Evolutionary conservation across 2,113 vertebrate species (phyloP).

Genomic region (Podarcis muralis): DNA sequence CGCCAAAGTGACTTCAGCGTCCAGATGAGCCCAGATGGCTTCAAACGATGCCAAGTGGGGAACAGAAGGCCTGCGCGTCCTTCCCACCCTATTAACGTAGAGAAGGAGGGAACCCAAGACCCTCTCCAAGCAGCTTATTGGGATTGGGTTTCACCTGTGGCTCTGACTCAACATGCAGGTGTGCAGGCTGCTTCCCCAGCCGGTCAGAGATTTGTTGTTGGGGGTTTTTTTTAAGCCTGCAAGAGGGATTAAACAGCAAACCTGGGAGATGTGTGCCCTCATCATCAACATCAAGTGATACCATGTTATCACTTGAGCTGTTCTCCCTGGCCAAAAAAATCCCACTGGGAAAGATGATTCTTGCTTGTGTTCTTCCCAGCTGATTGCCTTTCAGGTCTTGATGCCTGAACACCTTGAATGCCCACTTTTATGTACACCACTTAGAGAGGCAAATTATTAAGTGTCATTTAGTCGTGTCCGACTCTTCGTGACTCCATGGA

Average conservation of each 20-base stretch:
- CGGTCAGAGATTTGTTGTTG: neutral
- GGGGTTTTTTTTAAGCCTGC: neutral
- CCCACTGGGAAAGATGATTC: neutral
- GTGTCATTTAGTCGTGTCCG: no score
- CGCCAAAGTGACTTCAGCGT: neutral
- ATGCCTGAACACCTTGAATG: no score
- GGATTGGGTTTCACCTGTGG: constrained; percentile 17
- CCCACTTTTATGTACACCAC: no score
- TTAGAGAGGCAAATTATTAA: no score
- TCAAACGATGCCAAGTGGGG: neutral
- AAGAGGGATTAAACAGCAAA: neutral
- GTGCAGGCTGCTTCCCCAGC: neutral
- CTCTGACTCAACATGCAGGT: constrained; percentile 28
- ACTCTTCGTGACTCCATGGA: no score
- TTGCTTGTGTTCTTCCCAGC: neutral
- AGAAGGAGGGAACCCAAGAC: neutral
- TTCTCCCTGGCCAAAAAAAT: neutral
- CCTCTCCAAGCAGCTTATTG: constrained; percentile 14
- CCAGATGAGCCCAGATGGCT: neutral
- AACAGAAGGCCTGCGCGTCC: neutral
- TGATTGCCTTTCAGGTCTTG: no score
- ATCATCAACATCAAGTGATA: no score
- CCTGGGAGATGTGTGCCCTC: neutral
- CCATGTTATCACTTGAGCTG: no score
- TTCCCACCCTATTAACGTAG: neutral